These are phyloP conservation scores for Beaufortia kweichowensis DNA, from an alignment of 2,113 vertebrate genomes.

Conservation along the genomic window DNA sequence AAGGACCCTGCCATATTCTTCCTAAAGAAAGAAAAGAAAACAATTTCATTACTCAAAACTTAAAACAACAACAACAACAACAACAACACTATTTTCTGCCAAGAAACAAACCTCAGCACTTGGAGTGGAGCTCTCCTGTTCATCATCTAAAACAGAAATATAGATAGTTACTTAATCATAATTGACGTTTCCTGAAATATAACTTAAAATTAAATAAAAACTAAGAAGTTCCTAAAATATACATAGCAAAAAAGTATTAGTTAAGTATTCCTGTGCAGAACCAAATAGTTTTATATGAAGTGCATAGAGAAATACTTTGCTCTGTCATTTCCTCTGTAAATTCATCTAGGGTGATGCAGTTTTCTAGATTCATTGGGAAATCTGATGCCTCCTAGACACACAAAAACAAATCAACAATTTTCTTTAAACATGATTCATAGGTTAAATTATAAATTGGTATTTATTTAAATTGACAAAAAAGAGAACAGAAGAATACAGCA, in stretches of 20 bases:
- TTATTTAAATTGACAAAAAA: too few relatives aligned
- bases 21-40: neutral
- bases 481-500: too few relatives aligned
- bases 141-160: conserved; percentile 33
- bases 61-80: neutral
- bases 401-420: neutral
- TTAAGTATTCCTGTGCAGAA: too few relatives aligned
- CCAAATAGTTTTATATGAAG: neutral
- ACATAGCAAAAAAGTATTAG: neutral
- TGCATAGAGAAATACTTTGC: conserved; percentile 27
- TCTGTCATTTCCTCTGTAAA: conserved; percentile 55
- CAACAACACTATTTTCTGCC: neutral
- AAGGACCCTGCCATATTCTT: conserved; percentile 53
- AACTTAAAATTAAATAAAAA: neutral
- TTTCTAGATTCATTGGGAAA: conserved; percentile 61
- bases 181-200: neutral
- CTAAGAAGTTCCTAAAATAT: neutral
- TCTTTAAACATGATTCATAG: too few relatives aligned
- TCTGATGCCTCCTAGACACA: conserved; percentile 53
- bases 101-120: conserved; percentile 17
- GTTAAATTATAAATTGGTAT: too few relatives aligned
- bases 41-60: neutral
- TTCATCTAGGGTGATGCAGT: conserved; percentile 69
- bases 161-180: neutral
- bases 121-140: neutral